Base-by-base conservation (phyloP, 2,888 invertebrate species). In the Parelbella ahira region DNA sequence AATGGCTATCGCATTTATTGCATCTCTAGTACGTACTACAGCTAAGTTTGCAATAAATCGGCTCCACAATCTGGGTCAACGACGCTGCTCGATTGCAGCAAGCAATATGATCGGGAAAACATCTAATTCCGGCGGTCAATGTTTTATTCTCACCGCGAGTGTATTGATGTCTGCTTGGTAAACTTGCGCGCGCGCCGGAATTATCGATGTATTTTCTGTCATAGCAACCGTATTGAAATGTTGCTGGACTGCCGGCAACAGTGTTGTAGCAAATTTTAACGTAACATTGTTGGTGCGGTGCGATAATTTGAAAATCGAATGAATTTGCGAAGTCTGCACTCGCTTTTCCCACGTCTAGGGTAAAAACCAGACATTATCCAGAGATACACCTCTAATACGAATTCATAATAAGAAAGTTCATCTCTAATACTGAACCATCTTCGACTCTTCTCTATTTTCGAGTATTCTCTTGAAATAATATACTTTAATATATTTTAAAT, bases 121-220 rank as follows among this genome's bases (percentile, higher is more conserved):
- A 68, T 80, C 78, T 81, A 80, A 80, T 76, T 81, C 59, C 49
- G 75, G 70, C 72, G 62, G 64, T 27, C 58, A 54, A 52, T 57
- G 60, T 61, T 63, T 59, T 57, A 54, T 58, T 53, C 56, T 43
- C 48, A 29, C 52, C 53, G 51, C 49, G 5, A 11, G 12, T 12
- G 57, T 54, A 51, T 47, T 43, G 47, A 45, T 53, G 49, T 50
- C 33, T 44, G 48, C 37, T 50, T 44, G 42, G 45, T 52, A 58
- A 56, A 48, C 54, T 44, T 41, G 48, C 49, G 41, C 49, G 48
- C 36, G 28, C 50, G 30, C 10, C 9, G 42, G 53, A 50, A 49
- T 55, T 53, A 48, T 49, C 30, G 46, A 42, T 48, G 49, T 57
- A 60, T 54, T 53, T 56, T 59, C 62, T 61, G 61, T 60, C 61